Percentiles rank a stretch among this genome's conserved stretches.
phyloP scores from a whole-genome alignment of 2,113 vertebrate genomes.

The Sphaerodactylus townsendi region DNA sequence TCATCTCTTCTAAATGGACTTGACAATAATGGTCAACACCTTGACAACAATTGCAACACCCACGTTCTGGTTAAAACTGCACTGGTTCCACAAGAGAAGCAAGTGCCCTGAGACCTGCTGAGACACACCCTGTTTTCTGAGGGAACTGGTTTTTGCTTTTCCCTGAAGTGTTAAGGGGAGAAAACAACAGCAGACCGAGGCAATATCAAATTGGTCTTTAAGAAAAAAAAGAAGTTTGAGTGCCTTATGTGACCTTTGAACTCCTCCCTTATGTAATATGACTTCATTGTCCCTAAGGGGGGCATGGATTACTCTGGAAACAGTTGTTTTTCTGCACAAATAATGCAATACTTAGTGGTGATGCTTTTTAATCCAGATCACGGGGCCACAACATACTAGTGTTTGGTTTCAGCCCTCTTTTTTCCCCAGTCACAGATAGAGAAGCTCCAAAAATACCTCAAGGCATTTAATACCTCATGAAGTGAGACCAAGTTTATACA shows the following conservation, averaged over 20 bases:
- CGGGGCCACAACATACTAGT: not conserved
- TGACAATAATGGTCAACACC: not conserved
- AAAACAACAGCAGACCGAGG: not conserved
- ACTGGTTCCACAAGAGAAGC: conserved; percentile 23
- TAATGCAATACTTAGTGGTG: not conserved
- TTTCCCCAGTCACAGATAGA: not conserved
- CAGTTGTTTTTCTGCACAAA: conserved; percentile 28
- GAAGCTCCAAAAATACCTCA: not conserved
- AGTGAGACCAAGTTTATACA: not conserved
- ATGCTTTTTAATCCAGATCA: not conserved
- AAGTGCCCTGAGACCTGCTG: conserved; percentile 33
- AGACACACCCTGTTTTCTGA: conserved; percentile 19
- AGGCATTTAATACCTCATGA: not conserved
- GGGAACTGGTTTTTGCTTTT: not conserved
- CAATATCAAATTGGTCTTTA: not conserved
- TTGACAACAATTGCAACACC: not conserved
- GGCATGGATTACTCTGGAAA: conserved; percentile 8
- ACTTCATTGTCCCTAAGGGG: not conserved
- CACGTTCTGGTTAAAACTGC: not conserved
- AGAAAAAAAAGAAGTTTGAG: not conserved
- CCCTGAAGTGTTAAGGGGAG: not conserved
- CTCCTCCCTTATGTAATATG: conserved; percentile 28
- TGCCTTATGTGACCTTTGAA: conserved; percentile 4
- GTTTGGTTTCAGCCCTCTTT: not conserved
- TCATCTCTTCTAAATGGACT: not conserved